phyloP scores from a whole-genome alignment of 2,888 invertebrate species.

The Eutolmus rufibarbis region DNA sequence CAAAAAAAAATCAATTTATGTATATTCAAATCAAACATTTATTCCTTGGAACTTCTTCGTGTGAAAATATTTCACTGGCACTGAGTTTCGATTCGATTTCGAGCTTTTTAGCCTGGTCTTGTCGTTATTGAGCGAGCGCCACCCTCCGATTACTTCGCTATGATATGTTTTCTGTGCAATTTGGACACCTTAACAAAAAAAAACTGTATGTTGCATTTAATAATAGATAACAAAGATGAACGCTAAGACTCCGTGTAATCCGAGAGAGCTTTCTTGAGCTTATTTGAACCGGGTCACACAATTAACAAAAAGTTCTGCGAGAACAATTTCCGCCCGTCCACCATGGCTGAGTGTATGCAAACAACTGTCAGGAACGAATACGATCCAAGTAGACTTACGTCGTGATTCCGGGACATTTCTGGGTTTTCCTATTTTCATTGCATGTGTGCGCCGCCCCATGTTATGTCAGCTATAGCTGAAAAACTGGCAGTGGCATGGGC shows the following conservation, averaged over 20 bases:
- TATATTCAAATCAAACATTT: constrained; percentile 27
- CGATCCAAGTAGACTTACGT: neutral
- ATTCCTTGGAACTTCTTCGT: neutral
- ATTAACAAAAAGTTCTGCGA: constrained; percentile 15
- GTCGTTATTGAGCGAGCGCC: neutral
- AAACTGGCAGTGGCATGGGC: neutral
- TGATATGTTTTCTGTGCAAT: constrained; percentile 17
- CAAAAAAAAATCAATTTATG: constrained; percentile 3
- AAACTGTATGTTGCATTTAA: neutral
- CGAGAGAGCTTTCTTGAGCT: constrained; percentile 20
- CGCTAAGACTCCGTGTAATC: constrained; percentile 4
- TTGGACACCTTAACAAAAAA: neutral
- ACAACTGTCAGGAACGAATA: constrained; percentile 36
- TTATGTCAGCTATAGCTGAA: constrained; percentile 30
- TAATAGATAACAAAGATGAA: constrained; percentile 3
- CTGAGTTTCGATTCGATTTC: neutral
- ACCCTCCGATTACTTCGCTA: neutral
- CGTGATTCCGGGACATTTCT: constrained; percentile 34
- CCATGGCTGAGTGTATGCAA: constrained; percentile 36
- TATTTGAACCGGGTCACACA: constrained; percentile 32
- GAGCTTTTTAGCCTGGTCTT: neutral
- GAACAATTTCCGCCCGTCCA: constrained; percentile 28
- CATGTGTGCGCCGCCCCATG: neutral
- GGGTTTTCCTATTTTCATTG: constrained; percentile 17
- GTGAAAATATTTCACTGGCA: constrained; percentile 22